A percentile compares a stretch with the other conserved stretches of the same genome.
phyloP scores from a whole-genome alignment of 2,113 vertebrate species.

The Albula glossodonta region DNA sequence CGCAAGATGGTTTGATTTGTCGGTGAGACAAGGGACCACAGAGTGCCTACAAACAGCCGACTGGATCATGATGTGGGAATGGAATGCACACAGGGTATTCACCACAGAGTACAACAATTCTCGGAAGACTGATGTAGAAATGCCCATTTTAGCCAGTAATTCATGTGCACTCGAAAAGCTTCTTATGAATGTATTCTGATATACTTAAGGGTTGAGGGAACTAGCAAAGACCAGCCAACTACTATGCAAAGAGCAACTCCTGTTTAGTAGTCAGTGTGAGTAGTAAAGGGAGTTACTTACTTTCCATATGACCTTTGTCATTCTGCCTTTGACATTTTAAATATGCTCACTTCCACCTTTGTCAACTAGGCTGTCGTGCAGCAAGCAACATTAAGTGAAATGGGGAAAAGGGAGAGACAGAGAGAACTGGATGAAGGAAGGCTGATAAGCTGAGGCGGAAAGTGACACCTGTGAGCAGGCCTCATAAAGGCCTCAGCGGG shows the following conservation, averaged over 20 bases:
- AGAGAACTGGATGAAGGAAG: neutral
- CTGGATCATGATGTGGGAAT: neutral
- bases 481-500: too few species aligned
- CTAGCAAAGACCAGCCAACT: neutral
- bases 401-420: neutral
- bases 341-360: conserved; percentile 67
- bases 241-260: conserved; percentile 33
- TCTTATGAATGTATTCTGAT: neutral
- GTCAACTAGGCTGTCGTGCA: conserved; percentile 58
- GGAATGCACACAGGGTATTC: neutral
- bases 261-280: conserved; percentile 68
- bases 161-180: neutral
- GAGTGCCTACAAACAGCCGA: neutral
- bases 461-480: too few species aligned
- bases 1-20: conserved; percentile 38
- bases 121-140: neutral
- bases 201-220: neutral
- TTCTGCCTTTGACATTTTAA: conserved; percentile 72
- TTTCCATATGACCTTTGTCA: conserved; percentile 75
- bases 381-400: conserved; percentile 45
- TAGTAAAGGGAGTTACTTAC: conserved; percentile 65
- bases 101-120: neutral
- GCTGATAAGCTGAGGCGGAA: neutral
- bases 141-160: neutral
- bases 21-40: neutral